A percentile compares a stretch with the other conserved stretches of the same genome.
Evolutionary conservation across 2,888 invertebrate genomes (phyloP).

Genomic region (Hyposoter didymator): DNA sequence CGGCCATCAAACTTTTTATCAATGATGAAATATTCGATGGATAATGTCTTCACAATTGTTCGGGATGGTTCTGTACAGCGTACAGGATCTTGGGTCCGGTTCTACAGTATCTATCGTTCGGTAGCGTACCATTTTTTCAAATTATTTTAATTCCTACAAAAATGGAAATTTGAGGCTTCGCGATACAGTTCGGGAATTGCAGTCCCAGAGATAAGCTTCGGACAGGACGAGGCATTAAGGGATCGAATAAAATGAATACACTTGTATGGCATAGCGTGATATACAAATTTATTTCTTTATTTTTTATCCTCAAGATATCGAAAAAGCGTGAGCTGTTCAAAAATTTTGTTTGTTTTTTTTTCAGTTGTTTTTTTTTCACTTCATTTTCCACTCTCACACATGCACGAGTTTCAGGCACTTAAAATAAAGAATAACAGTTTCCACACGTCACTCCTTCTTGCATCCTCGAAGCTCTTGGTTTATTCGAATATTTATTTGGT

Average conservation of each 20-base stretch:
- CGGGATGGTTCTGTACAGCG: no score
- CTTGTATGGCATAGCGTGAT: constrained; percentile 33
- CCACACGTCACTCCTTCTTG: constrained; percentile 25
- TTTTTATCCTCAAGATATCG: constrained; percentile 28
- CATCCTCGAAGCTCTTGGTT: constrained; percentile 38
- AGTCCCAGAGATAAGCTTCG: not conserved
- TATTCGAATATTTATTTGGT: not conserved
- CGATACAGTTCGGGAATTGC: not conserved
- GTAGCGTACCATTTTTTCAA: no score
- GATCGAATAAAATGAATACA: not conserved
- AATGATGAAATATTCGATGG: no score
- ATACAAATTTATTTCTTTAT: constrained; percentile 55
- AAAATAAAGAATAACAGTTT: constrained; percentile 54
- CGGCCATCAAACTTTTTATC: no score
- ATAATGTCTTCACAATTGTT: no score
- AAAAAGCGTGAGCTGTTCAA: constrained; percentile 39
- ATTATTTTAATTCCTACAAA: no score
- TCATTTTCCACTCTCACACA: constrained; percentile 21
- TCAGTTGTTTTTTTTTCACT: not conserved
- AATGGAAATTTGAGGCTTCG: not conserved
- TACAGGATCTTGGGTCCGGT: no score
- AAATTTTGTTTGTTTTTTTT: constrained; percentile 5
- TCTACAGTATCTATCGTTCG: no score
- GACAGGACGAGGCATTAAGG: not conserved
- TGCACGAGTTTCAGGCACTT: constrained; percentile 57